Conservation (phyloP, 2,113 vertebrate genomes). For the Mesoclemmys tuberculata region DNA sequence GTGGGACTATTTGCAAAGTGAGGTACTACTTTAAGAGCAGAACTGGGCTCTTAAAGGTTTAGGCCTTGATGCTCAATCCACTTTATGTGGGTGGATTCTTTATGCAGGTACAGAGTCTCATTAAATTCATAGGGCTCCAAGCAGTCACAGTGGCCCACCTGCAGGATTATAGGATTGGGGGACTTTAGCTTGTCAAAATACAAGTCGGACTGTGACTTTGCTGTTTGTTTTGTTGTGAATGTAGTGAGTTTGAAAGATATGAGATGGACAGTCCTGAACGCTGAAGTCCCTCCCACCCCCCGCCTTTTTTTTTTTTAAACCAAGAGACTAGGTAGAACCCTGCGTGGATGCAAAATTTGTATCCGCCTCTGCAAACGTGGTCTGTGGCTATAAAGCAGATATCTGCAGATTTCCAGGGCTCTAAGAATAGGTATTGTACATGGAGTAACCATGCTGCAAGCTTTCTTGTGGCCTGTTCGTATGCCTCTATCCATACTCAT, state of each 20-base stretch:
- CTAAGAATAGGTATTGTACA: not conserved
- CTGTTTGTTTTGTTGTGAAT: not conserved
- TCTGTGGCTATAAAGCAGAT: too few species aligned
- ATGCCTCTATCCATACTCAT: not conserved
- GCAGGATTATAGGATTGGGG: accelerated
- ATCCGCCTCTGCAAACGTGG: too few species aligned
- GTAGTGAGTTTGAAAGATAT: not conserved
- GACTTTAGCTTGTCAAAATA: not conserved
- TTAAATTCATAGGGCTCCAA: not conserved
- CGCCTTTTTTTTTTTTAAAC: not conserved
- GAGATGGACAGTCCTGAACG: not conserved
- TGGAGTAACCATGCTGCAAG: accelerated
- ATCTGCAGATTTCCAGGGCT: too few species aligned
- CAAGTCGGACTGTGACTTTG: not conserved
- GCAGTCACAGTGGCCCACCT: not conserved
- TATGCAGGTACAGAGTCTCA: accelerated
- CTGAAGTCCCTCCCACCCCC: not conserved
- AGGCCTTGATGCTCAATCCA: not conserved
- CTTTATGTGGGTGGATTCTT: not conserved
- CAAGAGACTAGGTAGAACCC: too few species aligned
- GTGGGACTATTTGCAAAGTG: not conserved
- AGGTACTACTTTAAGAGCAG: not conserved
- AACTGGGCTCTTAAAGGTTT: not conserved
- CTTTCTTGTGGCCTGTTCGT: not conserved
- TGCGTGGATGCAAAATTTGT: too few species aligned